Base-by-base conservation (phyloP, 2,888 invertebrate species). In the Acleris literana region DNA sequence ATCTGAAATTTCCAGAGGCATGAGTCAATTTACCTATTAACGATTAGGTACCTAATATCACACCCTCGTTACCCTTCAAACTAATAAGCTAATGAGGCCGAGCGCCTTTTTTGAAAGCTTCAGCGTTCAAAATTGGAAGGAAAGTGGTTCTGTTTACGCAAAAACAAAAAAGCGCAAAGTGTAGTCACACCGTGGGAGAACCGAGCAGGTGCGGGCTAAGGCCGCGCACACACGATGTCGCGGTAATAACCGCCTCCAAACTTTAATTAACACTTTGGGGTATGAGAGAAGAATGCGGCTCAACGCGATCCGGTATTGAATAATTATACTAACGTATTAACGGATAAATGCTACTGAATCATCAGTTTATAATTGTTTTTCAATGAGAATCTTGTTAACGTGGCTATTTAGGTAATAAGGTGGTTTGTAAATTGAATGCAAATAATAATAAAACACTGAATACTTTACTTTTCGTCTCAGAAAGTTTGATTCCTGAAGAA, bases 181-280 rank as follows among this genome's bases (percentile, higher is more conserved):
- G 74, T 76, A 80, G 83, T 80, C 81, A 83, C 72, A 86, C 85
- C 91, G 91, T 92, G 92, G 90, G 92, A 91, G 90, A 88, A 83
- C 72, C 64, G 76, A 74, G 89, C 92, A 91, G 92, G 91, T 92
- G 75, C 73, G 74, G 71, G 64, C 68, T 69, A 72, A 73, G 73
- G 73, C 69, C 60, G 64, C 57, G 71, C 64, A 71, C 74, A 74
- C 80, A 81, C 77, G 76, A 80, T 76, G 76, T 74, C 72, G 71
- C 72, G 69, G 69, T 71, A 74, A 72, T 63, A 71, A 71, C 20
- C 48, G 44, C 57, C 20, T 33, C 46, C 44, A 57, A 53, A 57
- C 61, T 66, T 66, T 57, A 62, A 66, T 62, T 62, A 62, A 53
- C 57, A 62, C 56, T 65, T 65, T 60, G 59, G 64, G 54, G 58